Conservation (phyloP, 2,888 invertebrate genomes). For the Cataglyphis rosenhaueri region DNA sequence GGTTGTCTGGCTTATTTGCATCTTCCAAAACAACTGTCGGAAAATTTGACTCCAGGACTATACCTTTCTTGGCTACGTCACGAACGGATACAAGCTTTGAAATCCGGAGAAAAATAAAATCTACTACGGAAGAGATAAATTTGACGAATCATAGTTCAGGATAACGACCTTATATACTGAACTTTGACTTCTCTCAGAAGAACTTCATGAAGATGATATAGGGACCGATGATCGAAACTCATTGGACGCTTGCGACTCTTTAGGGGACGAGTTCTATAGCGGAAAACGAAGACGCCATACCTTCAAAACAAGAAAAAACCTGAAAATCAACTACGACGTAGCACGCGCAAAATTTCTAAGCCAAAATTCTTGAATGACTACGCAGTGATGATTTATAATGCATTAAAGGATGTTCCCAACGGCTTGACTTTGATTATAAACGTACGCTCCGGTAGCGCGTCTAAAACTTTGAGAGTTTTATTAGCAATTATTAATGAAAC, state of each 20-base stretch:
- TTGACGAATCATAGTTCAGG: neutral
- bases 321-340: neutral
- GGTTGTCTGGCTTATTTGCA: neutral
- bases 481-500: neutral
- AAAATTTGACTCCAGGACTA: neutral
- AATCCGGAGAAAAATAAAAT: neutral
- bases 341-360: neutral
- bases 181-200: neutral
- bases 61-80: neutral
- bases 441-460: neutral
- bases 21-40: neutral
- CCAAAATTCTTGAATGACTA: neutral
- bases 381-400: neutral
- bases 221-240: neutral
- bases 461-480: neutral
- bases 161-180: neutral
- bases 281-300: neutral
- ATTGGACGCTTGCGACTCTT: neutral
- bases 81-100: neutral
- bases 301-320: neutral
- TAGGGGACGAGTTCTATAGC: neutral
- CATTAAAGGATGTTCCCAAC: neutral
- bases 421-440: neutral
- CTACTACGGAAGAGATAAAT: neutral
- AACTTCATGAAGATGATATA: neutral